These are phyloP conservation scores for Abscondita cerata DNA, from an alignment of 2,888 invertebrate genomes.

Conservation along the genomic window DNA sequence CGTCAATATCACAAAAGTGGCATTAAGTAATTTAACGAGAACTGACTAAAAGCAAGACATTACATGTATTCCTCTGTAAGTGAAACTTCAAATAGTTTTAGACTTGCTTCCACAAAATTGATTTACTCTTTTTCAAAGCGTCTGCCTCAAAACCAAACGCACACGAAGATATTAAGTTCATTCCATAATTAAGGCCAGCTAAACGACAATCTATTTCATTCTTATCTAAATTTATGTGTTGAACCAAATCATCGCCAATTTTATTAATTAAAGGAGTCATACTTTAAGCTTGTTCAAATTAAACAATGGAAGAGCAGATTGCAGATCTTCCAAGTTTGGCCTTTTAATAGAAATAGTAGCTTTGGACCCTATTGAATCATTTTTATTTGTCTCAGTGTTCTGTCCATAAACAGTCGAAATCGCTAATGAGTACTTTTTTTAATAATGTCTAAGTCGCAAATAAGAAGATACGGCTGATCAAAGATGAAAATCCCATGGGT, in stretches of 20 bases:
- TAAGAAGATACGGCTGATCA: conserved; percentile 56
- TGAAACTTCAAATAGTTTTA: conserved; percentile 50
- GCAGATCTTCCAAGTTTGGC: conserved; percentile 61
- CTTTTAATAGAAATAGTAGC: conserved; percentile 56
- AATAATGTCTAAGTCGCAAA: conserved; percentile 58
- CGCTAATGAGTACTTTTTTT: conserved; percentile 57
- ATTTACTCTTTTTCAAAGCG: conserved; percentile 52
- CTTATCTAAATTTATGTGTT: background rate
- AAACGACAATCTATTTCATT: conserved; percentile 35
- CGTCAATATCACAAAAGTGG: too few species aligned
- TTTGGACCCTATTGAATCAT: conserved; percentile 56
- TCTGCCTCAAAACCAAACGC: conserved; percentile 64
- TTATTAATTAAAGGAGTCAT: conserved; percentile 47
- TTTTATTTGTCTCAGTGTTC: conserved; percentile 55
- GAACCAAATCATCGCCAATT: conserved; percentile 10
- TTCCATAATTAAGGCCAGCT: conserved; percentile 43
- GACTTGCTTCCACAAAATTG: conserved; percentile 49
- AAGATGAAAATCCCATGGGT: conserved; percentile 58
- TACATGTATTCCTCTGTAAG: conserved; percentile 41
- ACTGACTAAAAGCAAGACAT: conserved; percentile 24
- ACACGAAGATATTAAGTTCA: conserved; percentile 59
- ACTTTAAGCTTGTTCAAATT: conserved; percentile 60
- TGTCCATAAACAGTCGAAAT: conserved; percentile 58
- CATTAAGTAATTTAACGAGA: too few species aligned
- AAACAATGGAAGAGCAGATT: conserved; percentile 61